Evolutionary conservation across 2,797 vertebrate genomes (phyloP), one percentile per base, ranked within the genome.

Genomic region (Pseudocheirus occidentalis): DNA sequence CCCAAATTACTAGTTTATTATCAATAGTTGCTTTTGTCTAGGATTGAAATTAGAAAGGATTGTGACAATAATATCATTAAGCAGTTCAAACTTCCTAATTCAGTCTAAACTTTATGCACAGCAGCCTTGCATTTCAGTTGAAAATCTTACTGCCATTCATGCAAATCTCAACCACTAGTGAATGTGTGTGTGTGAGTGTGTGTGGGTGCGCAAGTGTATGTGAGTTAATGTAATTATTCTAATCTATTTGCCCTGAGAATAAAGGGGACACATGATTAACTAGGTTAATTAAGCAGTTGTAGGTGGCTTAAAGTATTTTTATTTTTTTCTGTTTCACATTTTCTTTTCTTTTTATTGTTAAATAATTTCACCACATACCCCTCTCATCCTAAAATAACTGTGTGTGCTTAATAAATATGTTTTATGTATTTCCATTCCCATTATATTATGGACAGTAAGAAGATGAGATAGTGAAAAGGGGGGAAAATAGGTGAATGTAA

Each of bases 271-370:
- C 55, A 95, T 95, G 96, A 95, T 91, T 95, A 90, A 27, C 10
- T 9, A 98, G 96, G 96, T 97, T 97, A 97, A 97, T 98, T 96
- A 97, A 97, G 57, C 87, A 95, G 92, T 96, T 93, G 10, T 81
- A 18, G 52, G 87, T 14, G 0, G 87, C 0, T 94, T 52, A 66
- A 90, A 28, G 5, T 94, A 14, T 91, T 73, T 81, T 50, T 95
- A 95, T 55, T 59, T 93, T 94, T 94, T 95, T 12, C 90, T 81
- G 92, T 56, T 50, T n/a, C 91, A 73, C 28, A 16, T 27, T 57
- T 27, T 93, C 18, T 73, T 93, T 95, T 90, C 55, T 89, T 95
- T 95, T 93, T 91, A 55, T 90, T 90, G 40, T 94, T 95, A 58
- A 57, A 93, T 95, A 66, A 94, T 95, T 95, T 97, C 46, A 94